Percentiles rank a stretch among this genome's conserved stretches.
phyloP scores from a whole-genome alignment of 1,140 invertebrate genomes.

The Caenorhabditis latens region DNA sequence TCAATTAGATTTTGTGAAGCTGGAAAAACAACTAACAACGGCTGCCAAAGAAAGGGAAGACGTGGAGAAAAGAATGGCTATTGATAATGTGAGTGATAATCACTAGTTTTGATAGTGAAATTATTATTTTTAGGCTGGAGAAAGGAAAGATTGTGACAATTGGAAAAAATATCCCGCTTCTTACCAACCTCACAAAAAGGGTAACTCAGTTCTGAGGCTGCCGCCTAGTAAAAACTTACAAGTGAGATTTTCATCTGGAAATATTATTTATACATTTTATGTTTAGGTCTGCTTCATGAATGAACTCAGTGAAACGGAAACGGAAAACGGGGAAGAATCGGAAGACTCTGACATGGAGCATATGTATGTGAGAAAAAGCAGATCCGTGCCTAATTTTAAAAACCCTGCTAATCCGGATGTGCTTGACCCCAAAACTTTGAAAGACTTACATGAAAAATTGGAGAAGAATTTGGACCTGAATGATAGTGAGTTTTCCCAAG shows the following conservation, averaged over 20 bases:
- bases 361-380: slow-evolving; percentile 21
- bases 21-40: slow-evolving; percentile 54
- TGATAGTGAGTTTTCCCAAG: slow-evolving; percentile 19
- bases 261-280: background rate
- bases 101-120: background rate
- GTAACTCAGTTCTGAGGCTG: slow-evolving; percentile 5
- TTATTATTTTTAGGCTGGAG: background rate
- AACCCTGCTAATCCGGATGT: slow-evolving; percentile 27
- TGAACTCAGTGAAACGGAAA: slow-evolving; percentile 55
- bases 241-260: background rate
- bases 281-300: slow-evolving; percentile 61
- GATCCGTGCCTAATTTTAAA: slow-evolving; percentile 44
- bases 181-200: background rate
- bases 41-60: slow-evolving; percentile 60
- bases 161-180: background rate
- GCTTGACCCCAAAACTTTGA: background rate
- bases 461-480: background rate
- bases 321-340: slow-evolving; percentile 38
- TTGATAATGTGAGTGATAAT: background rate
- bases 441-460: background rate
- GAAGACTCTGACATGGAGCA: slow-evolving; percentile 52
- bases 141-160: background rate
- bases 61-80: slow-evolving; percentile 11
- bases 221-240: slow-evolving; percentile 39
- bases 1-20: slow-evolving; percentile 56